phyloP scores from a whole-genome alignment of 2,888 invertebrate species.

The Sarcophaga caerulescens region DNA sequence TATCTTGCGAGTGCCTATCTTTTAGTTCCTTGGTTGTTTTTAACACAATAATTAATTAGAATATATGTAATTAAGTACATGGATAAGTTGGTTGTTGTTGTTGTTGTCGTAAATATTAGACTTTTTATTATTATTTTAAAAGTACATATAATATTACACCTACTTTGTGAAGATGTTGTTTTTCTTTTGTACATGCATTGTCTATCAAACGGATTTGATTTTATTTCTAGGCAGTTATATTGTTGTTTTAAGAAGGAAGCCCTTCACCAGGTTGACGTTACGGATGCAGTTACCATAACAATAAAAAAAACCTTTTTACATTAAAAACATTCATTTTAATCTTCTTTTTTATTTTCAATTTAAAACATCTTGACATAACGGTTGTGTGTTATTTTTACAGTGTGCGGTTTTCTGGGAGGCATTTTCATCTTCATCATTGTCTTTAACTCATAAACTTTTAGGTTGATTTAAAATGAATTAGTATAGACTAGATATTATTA shows the following conservation, averaged over 20 bases:
- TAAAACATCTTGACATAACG: conserved; percentile 49
- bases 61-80: conserved; percentile 27
- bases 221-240: not conserved
- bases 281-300: conserved; percentile 2
- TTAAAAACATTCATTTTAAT: conserved; percentile 5
- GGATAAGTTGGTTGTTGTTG: not conserved
- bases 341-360: conserved; percentile 6
- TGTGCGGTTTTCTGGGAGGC: conserved; percentile 57
- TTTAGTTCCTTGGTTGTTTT: not conserved
- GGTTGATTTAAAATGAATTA: conserved; percentile 35
- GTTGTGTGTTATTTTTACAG: conserved; percentile 46
- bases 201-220: conserved; percentile 45
- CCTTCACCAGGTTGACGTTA: conserved; percentile 58
- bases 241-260: conserved; percentile 65
- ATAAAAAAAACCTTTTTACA: conserved; percentile 11
- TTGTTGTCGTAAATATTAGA: conserved; percentile 10
- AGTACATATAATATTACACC: conserved; percentile 54
- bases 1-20: not conserved
- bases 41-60: conserved; percentile 49
- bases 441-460: conserved; percentile 1
- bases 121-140: conserved; percentile 15
- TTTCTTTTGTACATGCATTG: conserved; percentile 10
- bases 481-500: not conserved
- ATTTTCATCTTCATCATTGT: conserved; percentile 48
- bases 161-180: conserved; percentile 13